Evolutionary conservation across 2,797 vertebrate species (phyloP).

Genomic region (Falco novaeseelandiae): DNA sequence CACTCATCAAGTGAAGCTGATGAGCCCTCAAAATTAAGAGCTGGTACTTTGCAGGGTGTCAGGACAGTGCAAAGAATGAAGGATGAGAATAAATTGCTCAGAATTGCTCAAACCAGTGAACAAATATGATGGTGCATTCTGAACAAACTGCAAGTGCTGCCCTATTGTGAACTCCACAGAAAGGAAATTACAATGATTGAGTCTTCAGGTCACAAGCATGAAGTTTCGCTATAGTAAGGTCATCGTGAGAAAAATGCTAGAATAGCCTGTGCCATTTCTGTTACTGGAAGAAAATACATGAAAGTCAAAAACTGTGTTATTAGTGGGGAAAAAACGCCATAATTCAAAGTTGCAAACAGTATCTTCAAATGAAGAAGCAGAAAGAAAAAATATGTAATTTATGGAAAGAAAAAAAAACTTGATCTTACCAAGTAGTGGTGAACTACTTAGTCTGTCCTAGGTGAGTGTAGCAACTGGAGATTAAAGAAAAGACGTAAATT

Average conservation of each 20-base stretch:
- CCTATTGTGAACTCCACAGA: not conserved
- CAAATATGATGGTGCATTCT: not conserved
- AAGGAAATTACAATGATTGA: slow-evolving; percentile 19
- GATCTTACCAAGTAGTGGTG: not conserved
- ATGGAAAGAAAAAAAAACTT: not conserved
- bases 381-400: not conserved
- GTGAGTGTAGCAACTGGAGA: not conserved
- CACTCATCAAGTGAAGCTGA: not conserved
- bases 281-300: not conserved
- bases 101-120: slow-evolving; percentile 24
- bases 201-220: not conserved
- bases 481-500: not conserved
- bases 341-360: not conserved
- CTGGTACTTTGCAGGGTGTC: not conserved
- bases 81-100: not conserved
- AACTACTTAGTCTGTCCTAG: not conserved
- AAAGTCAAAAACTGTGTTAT: not conserved
- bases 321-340: not conserved
- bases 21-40: slow-evolving; percentile 15
- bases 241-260: not conserved
- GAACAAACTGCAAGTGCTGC: not conserved
- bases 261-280: not conserved
- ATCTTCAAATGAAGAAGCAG: not conserved
- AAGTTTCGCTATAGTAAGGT: not conserved
- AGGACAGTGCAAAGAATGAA: not conserved